Base-by-base conservation (phyloP, 2,888 invertebrate genomes). In the Pimpla rufipes region DNA sequence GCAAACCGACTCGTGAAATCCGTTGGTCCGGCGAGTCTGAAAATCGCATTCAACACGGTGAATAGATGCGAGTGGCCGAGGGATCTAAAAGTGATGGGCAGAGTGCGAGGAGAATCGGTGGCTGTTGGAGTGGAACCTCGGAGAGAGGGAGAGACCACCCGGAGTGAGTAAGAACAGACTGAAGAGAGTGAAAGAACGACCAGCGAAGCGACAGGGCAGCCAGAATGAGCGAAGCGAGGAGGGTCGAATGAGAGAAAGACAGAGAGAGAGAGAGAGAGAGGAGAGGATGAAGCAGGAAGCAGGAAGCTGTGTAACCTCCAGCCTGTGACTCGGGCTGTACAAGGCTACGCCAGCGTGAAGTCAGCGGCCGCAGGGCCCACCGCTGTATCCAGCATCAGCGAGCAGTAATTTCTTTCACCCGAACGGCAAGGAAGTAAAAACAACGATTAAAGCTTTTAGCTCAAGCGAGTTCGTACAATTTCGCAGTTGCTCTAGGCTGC, bases 401-500 rank as follows among this genome's bases (percentile, higher is more conserved):
- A 81, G 77, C 85, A 85, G 86, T 87, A 86, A 88, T 89, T 90
- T 86, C 86, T 88, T 85, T 88, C 87, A 66, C 50, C 76, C 84
- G 78, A 81, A 81, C 79, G 84, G 74, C 67, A 86, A 84, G 86
- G 81, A 85, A 85, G 80, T 84, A 86, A 88, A 87, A 87, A 87
- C 86, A 85, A 86, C 87, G 89, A 90, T 91, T 90, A 89, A 89
- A 86, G 88, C 89, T 90, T 90, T 91, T 90, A 90, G 88, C 87
- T 80, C 77, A 76, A 84, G 86, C 83, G 78, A 83, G 81, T 79
- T 83, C 85, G 73, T 79, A 82, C 71, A 55, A 59, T 85, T 85
- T 84, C 75, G 73, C 45, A 42, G 55, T 23, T 40, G 57, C 62
- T 40, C 37, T 62, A 37, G 37, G 62, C 37, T 62, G n/a, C 18